phyloP scores from a whole-genome alignment of 2,888 invertebrate species.

The Oithona nana region DNA sequence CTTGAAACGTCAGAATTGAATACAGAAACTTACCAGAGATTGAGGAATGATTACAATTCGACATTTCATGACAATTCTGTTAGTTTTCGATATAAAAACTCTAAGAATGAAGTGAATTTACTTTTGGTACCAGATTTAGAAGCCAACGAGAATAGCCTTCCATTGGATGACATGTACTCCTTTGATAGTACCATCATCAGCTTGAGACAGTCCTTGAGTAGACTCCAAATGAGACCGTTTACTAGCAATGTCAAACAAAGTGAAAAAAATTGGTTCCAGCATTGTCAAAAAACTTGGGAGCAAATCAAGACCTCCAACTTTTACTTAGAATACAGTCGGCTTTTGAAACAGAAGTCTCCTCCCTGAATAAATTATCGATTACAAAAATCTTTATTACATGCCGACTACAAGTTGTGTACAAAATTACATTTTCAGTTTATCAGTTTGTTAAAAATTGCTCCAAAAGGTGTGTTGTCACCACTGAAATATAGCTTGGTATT shows the following conservation, averaged over 20 bases:
- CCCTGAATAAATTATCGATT: no score
- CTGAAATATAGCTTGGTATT: conserved; percentile 10
- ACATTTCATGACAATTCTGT: not conserved
- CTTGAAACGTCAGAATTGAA: conserved; percentile 46
- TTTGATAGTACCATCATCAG: not conserved
- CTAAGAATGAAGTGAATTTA: conserved; percentile 39
- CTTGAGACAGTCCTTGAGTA: not conserved
- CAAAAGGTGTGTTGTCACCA: not conserved
- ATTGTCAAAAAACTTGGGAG: conserved; percentile 19
- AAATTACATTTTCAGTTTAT: no score
- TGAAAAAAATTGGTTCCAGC: conserved; percentile 50
- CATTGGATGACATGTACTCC: not conserved
- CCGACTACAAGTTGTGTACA: no score
- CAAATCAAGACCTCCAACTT: not conserved
- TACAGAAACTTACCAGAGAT: conserved; percentile 20
- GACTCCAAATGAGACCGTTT: not conserved
- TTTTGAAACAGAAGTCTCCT: no score
- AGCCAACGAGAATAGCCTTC: conserved; percentile 21
- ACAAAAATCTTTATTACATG: no score
- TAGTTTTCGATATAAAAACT: not conserved
- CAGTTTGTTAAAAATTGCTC: no score
- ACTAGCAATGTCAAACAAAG: conserved; percentile 26
- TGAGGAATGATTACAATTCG: conserved; percentile 4
- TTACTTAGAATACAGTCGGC: conserved; percentile 1
- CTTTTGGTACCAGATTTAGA: conserved; percentile 45